These are phyloP conservation scores for Meandrusa payeni DNA, from an alignment of 2,888 invertebrate species.

Conservation along the genomic window DNA sequence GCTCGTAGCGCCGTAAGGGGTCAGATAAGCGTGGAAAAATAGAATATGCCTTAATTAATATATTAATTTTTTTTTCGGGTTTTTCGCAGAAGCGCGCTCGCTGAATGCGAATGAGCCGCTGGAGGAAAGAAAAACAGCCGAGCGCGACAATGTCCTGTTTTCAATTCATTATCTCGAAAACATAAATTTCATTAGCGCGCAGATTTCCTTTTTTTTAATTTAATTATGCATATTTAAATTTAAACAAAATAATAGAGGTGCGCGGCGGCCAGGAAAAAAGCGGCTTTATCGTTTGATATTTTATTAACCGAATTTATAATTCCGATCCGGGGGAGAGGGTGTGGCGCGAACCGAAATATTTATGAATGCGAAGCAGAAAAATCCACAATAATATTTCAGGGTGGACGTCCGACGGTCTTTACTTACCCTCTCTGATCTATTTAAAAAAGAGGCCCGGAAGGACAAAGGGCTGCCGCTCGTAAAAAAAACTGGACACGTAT, in stretches of 20 bases:
- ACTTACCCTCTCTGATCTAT: constrained; percentile 77
- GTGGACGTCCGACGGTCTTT: constrained; percentile 71
- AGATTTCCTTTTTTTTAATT: constrained; percentile 79
- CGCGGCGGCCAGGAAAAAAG: constrained; percentile 53
- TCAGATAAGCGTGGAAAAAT: constrained; percentile 63
- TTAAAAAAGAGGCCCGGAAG: constrained; percentile 79
- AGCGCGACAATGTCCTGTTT: constrained; percentile 67
- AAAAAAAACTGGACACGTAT: constrained; percentile 78
- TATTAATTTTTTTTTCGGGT: constrained; percentile 55
- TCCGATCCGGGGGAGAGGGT: constrained; percentile 59
- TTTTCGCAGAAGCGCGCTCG: constrained; percentile 49
- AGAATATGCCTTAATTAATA: constrained; percentile 70
- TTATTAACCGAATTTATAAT: constrained; percentile 81
- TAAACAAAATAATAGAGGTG: constrained; percentile 80
- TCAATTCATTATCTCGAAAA: constrained; percentile 81
- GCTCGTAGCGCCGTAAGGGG: constrained; percentile 47
- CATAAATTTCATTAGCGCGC: constrained; percentile 79
- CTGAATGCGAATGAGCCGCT: constrained; percentile 69
- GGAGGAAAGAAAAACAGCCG: constrained; percentile 71
- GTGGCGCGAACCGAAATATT: constrained; percentile 67
- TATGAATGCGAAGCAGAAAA: constrained; percentile 80
- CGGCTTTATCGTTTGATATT: constrained; percentile 79
- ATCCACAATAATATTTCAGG: constrained; percentile 81
- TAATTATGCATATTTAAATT: constrained; percentile 81
- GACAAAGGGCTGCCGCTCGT: constrained; percentile 74